A percentile compares a stretch with the other conserved stretches of the same genome.
These are phyloP conservation scores for Marmota flaviventris DNA, from an alignment of 2,113 vertebrate genomes.

Conservation along the genomic window DNA sequence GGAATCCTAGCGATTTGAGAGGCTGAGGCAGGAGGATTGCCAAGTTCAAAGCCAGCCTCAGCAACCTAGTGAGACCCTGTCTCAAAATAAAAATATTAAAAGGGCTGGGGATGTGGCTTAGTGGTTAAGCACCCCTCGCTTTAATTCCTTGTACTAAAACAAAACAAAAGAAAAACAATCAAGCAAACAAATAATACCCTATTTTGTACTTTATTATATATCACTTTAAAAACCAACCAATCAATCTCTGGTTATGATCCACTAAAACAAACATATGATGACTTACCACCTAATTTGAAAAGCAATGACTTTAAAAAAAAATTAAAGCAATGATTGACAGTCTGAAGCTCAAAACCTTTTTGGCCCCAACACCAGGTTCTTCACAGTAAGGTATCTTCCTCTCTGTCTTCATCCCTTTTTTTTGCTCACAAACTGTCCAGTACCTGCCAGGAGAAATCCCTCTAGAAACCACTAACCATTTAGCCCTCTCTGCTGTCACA, in stretches of 20 bases:
- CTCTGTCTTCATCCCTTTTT: neutral
- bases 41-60: no score
- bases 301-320: neutral
- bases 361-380: neutral
- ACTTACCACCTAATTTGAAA: neutral
- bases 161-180: no score
- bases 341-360: neutral
- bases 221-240: neutral
- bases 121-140: no score
- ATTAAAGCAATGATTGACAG: no score
- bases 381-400: neutral
- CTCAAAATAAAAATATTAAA: no score
- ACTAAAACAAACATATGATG: neutral
- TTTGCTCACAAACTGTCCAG: neutral
- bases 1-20: no score
- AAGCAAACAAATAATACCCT: neutral
- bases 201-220: neutral
- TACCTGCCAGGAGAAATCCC: neutral
- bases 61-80: no score
- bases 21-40: no score
- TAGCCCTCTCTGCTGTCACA: neutral
- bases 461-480: neutral
- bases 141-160: no score
- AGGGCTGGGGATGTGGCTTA: no score
- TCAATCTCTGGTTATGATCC: neutral